Conservation (phyloP, 2,113 vertebrate genomes). For the Condylura cristata region DNA sequence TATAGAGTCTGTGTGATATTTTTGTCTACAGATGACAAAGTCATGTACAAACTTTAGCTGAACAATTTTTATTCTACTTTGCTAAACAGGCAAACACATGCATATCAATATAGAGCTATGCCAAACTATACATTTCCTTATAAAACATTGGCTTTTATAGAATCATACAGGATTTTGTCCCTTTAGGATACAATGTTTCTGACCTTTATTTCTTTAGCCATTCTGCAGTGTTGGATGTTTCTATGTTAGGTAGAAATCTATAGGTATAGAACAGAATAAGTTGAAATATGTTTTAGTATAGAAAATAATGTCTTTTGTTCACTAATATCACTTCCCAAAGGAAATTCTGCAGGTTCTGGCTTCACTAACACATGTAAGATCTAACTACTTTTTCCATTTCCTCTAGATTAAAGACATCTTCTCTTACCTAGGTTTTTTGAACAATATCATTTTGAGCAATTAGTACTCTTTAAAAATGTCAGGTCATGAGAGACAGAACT, state of each 20-base stretch:
- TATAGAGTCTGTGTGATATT: background rate
- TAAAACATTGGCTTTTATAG: conserved; percentile 21
- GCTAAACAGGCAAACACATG: background rate
- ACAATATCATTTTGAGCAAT: background rate
- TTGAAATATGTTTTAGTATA: background rate
- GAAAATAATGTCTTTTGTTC: background rate
- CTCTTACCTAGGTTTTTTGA: background rate
- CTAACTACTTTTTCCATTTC: background rate
- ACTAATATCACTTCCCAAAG: background rate
- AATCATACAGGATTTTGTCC: background rate
- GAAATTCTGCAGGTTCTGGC: background rate
- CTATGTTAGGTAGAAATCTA: background rate
- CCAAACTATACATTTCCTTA: background rate
- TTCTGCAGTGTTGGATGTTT: background rate
- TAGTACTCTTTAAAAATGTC: background rate
- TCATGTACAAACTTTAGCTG: background rate
- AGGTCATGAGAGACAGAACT: background rate
- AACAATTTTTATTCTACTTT: background rate
- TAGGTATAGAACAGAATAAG: background rate
- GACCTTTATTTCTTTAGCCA: conserved; percentile 33
- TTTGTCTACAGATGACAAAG: background rate
- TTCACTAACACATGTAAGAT: background rate
- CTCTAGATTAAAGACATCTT: background rate
- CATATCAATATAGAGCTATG: background rate
- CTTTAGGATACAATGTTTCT: background rate